Conservation (phyloP, 2,888 invertebrate species). For the Parthenolecanium corni region DNA sequence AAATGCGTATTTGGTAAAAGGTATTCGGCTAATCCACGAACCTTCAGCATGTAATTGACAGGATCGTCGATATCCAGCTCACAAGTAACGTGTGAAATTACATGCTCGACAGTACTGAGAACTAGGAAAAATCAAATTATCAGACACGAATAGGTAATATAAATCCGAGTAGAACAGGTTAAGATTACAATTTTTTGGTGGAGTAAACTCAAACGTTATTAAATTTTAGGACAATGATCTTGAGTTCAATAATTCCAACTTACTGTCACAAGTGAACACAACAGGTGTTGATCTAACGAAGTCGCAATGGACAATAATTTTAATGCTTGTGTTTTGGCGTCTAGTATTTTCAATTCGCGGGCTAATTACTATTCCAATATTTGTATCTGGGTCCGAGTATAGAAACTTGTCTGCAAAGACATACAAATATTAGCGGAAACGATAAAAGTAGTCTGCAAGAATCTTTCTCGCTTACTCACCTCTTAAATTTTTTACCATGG, state of each 20-base stretch:
- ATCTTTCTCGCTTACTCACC: conserved; percentile 51
- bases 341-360: conserved; percentile 72
- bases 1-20: conserved; percentile 64
- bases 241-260: conserved; percentile 23
- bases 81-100: conserved; percentile 70
- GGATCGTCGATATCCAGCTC: conserved; percentile 59
- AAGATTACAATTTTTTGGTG: too few relatives aligned
- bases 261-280: conserved; percentile 85
- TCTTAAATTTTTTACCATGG: conserved; percentile 68
- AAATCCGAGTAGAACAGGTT: not conserved
- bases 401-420: conserved; percentile 53
- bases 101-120: conserved; percentile 72
- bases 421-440: conserved; percentile 19
- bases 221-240: too few relatives aligned
- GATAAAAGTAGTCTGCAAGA: conserved; percentile 17
- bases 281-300: conserved; percentile 46
- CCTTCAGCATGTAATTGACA: conserved; percentile 58
- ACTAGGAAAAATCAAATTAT: conserved; percentile 49
- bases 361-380: conserved; percentile 80
- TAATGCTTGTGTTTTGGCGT: conserved; percentile 71
- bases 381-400: conserved; percentile 61
- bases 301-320: conserved; percentile 64
- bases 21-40: conserved; percentile 80
- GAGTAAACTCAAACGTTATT: too few relatives aligned
- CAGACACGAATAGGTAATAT: not conserved